Evolutionary conservation across 2,888 invertebrate species (phyloP), one percentile per base, ranked within the genome.

Genomic region (Cheilosia vernalis): DNA sequence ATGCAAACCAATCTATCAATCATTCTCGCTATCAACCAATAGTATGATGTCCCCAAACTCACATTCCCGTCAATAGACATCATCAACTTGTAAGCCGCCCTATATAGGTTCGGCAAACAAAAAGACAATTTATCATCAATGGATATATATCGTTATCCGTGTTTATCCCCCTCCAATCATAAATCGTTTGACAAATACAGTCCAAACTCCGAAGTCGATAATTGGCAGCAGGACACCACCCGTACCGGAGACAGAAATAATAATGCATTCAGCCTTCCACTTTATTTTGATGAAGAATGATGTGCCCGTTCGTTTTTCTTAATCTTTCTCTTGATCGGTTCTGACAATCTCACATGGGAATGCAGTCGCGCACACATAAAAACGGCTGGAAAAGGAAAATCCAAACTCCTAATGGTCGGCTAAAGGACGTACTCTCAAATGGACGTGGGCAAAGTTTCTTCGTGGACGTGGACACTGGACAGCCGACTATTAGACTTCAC

Each of bases 111-210:
- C 24, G 27, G 37, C 44, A 44, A 67, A 21, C 53, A 53, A 61
- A 44, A 40, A 19, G 42, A 67, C 55, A 67, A 69, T 77, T 77
- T 77, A 77, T 77, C 77, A 77, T 77, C 77, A 61, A 69, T 15
- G 58, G 37, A 37, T 37, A 37, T 21, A 21, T 37, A 37, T 3
- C 17, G 4, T 74, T 74, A 64, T 76, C 66, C 56, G 17, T 51
- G 64, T 40, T 47, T 56, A 66, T 56, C 55, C 63, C 19, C 30
- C 19, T 13, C 33, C 66, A 76, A 76, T 76, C 76, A 77, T 77
- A 77, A 77, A 53, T 77, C 77, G 67, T 44, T 77, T 69, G 77
- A 69, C 53, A 69, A 77, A 77, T 67, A 77, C 51, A 33, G 51
- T 44, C 44, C 53, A 42, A 40, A 33, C 42, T 44, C 44, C 53